Evolutionary conservation across 1,140 invertebrate genomes (phyloP).

Genomic region (Drosophila miranda): DNA sequence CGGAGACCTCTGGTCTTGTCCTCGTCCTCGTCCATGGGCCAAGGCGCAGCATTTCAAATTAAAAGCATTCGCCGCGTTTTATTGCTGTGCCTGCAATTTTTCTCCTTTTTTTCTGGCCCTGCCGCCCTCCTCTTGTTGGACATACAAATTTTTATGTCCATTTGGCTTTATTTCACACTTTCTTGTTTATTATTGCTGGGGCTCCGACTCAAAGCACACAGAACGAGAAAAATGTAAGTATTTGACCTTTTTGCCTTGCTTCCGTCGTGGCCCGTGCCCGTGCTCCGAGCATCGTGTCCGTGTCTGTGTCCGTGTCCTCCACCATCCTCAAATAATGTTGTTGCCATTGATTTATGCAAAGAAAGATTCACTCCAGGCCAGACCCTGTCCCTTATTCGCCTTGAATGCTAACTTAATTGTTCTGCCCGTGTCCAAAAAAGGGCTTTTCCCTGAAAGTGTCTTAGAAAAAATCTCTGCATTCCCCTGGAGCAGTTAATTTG

Average conservation of each 20-base stretch:
- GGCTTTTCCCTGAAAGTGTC: constrained; percentile 56
- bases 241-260: constrained; percentile 60
- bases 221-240: constrained; percentile 58
- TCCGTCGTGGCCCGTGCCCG: too few species aligned
- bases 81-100: constrained; percentile 74
- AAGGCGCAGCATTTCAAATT: constrained; percentile 72
- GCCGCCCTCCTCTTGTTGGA: constrained; percentile 19
- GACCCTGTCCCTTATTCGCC: constrained; percentile 48
- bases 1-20: constrained; percentile 18
- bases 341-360: constrained; percentile 76
- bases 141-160: constrained; percentile 76
- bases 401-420: constrained; percentile 78
- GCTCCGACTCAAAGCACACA: constrained; percentile 34
- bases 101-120: constrained; percentile 15
- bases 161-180: constrained; percentile 80
- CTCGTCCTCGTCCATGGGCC: constrained; percentile 28
- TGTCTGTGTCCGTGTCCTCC: background rate
- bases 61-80: constrained; percentile 73
- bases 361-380: constrained; percentile 6
- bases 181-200: constrained; percentile 76
- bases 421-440: constrained; percentile 66
- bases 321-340: constrained; percentile 71
- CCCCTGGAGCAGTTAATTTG: constrained; percentile 73
- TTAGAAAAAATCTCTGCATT: constrained; percentile 43
- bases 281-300: too few species aligned